Percentiles rank a stretch among this genome's conserved stretches.
Conservation (phyloP, 2,797 vertebrate species). For the Erpetoichthys calabaricus region DNA sequence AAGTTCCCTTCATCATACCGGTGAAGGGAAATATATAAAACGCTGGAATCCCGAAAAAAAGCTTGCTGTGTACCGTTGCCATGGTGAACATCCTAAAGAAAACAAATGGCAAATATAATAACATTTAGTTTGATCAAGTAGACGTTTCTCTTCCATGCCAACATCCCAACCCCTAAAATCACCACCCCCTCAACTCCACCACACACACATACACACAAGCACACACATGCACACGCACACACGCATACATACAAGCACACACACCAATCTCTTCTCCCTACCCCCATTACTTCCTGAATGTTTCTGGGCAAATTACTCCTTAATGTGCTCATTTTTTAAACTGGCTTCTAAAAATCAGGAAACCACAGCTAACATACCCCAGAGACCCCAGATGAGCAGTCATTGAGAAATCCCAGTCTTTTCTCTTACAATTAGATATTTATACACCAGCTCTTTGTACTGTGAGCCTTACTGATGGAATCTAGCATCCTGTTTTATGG, state of each 20-base stretch:
- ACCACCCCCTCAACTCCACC: conserved; percentile 23
- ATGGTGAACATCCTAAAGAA: conserved; percentile 87
- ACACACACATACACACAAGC: conserved; percentile 31
- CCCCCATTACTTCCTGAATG: conserved; percentile 52
- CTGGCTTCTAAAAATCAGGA: conserved; percentile 81
- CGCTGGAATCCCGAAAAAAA: conserved; percentile 76
- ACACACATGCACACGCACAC: conserved; percentile 33
- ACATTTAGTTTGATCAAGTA: conserved; percentile 51
- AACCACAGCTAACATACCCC: conserved; percentile 68
- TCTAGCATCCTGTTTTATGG: conserved; percentile 81
- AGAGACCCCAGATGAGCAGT: conserved; percentile 73
- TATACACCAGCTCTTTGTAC: conserved; percentile 82
- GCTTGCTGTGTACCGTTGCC: conserved; percentile 79
- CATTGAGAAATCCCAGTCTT: conserved; percentile 81
- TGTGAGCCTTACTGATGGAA: conserved; percentile 76
- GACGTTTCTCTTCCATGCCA: conserved; percentile 40
- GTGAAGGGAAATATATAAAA: conserved; percentile 82
- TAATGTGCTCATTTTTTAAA: conserved; percentile 80
- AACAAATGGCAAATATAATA: conserved; percentile 82
- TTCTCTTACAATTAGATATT: conserved; percentile 74
- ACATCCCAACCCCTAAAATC: conserved; percentile 26
- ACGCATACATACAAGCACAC: conserved; percentile 8
- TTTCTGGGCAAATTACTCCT: conserved; percentile 74
- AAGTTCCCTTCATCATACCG: conserved; percentile 85
- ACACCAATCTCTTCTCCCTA: conserved; percentile 28